Percentiles rank a stretch among this genome's conserved stretches.
These are phyloP conservation scores for Ptychochromis oligacanthus DNA, from an alignment of 2,113 vertebrate species.

Conservation along the genomic window DNA sequence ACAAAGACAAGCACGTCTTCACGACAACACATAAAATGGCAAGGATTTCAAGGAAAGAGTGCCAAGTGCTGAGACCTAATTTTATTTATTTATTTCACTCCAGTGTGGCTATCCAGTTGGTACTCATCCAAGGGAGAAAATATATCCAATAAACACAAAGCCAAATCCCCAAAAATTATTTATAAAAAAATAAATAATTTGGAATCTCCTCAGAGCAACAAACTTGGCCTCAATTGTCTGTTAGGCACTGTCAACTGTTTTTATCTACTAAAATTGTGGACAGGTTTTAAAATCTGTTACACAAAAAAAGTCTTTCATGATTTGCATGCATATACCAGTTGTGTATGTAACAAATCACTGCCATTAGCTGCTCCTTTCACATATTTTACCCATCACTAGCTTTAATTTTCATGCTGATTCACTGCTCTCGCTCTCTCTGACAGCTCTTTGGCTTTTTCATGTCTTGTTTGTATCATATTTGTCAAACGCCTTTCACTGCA, in stretches of 20 bases:
- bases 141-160: slow-evolving; percentile 43
- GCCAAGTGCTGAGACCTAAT: slow-evolving; percentile 57
- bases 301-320: background rate
- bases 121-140: slow-evolving; percentile 50
- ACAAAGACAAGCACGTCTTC: slow-evolving; percentile 59
- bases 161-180: slow-evolving; percentile 53
- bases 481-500: slow-evolving; percentile 25
- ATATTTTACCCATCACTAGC: background rate
- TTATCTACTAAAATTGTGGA: slow-evolving; percentile 1
- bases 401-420: slow-evolving; percentile 9
- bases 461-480: slow-evolving; percentile 34
- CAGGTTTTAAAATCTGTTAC: background rate
- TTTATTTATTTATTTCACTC: slow-evolving; percentile 60
- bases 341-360: background rate
- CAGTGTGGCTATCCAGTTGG: slow-evolving; percentile 47
- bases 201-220: slow-evolving; percentile 45
- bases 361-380: slow-evolving; percentile 1
- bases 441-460: slow-evolving; percentile 37
- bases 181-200: slow-evolving; percentile 56
- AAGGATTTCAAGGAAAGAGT: slow-evolving; percentile 39
- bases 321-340: background rate
- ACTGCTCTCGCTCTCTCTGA: slow-evolving; percentile 7
- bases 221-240: slow-evolving; percentile 23
- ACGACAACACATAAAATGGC: slow-evolving; percentile 59
- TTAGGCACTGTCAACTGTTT: slow-evolving; percentile 29